Conservation (phyloP, 1,140 invertebrate species). For the Pseudoatta argentina region DNA sequence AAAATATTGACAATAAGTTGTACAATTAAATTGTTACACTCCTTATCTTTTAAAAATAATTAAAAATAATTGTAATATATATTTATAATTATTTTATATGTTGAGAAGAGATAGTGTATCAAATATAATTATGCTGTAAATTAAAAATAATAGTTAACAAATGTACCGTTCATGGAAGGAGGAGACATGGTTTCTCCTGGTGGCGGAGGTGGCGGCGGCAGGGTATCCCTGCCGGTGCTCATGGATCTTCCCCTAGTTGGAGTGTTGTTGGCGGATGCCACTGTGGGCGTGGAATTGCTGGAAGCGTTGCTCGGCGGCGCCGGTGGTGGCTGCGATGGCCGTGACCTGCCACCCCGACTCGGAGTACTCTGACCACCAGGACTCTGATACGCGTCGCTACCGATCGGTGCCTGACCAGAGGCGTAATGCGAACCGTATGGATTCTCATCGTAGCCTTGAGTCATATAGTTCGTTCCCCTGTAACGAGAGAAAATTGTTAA, state of each 20-base stretch:
- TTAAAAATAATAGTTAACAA: conserved; percentile 1
- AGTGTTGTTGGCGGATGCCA: conserved; percentile 89
- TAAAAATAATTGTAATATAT: not conserved
- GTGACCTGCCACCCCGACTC: conserved; percentile 87
- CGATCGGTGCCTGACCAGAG: conserved; percentile 82
- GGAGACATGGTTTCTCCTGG: conserved; percentile 88
- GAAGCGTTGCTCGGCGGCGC: conserved; percentile 91
- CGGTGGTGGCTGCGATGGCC: conserved; percentile 95
- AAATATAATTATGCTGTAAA: not conserved
- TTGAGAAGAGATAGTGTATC: not conserved
- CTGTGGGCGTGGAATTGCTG: conserved; percentile 90
- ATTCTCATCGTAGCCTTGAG: conserved; percentile 84
- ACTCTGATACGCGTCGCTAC: conserved; percentile 85
- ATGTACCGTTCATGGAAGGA: conserved; percentile 84
- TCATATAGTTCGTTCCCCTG: conserved; percentile 81
- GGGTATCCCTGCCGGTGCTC: conserved; percentile 90
- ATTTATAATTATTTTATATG: not conserved
- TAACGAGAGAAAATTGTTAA: conserved; percentile 20
- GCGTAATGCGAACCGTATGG: conserved; percentile 85
- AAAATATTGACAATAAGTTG: conserved; percentile 72
- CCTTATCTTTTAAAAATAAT: not conserved
- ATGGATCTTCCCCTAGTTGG: conserved; percentile 90
- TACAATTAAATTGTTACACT: not conserved
- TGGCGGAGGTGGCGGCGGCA: conserved; percentile 96
- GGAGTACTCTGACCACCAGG: conserved; percentile 87